Evolutionary conservation across 2,113 vertebrate genomes (phyloP).

Genomic region (Rhineura floridana): DNA sequence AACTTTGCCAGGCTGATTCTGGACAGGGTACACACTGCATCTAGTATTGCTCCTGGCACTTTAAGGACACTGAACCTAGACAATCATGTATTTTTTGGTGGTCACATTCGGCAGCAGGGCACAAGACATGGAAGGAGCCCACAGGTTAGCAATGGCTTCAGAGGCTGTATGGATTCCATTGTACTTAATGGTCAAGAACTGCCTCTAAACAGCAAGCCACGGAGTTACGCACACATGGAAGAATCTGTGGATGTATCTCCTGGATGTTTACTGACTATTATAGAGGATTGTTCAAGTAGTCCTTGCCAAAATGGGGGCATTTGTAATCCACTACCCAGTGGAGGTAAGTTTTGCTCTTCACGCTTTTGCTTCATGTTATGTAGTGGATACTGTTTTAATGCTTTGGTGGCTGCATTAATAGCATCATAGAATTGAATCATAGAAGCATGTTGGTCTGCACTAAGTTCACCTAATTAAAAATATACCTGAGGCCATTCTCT

Average conservation of each 20-base stretch:
- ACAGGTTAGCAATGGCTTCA: constrained; percentile 87
- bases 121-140: constrained; percentile 80
- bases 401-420: neutral
- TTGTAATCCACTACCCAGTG: constrained; percentile 83
- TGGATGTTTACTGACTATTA: constrained; percentile 81
- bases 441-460: too few relatives aligned
- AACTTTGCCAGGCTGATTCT: constrained; percentile 93
- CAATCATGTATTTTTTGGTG: constrained; percentile 90
- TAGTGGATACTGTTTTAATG: neutral
- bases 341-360: constrained; percentile 76
- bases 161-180: constrained; percentile 92
- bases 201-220: constrained; percentile 85
- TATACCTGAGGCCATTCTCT: neutral
- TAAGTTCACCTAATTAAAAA: neutral
- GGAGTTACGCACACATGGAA: constrained; percentile 84
- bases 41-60: constrained; percentile 91
- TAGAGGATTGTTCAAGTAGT: constrained; percentile 87
- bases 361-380: neutral
- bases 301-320: constrained; percentile 92
- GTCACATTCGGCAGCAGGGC: constrained; percentile 85
- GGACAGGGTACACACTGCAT: constrained; percentile 91
- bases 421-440: too few relatives aligned
- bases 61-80: constrained; percentile 95
- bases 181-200: constrained; percentile 91
- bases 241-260: constrained; percentile 89